These are phyloP conservation scores for Hiodon tergisus DNA, from an alignment of 2,113 vertebrate species.

Conservation along the genomic window DNA sequence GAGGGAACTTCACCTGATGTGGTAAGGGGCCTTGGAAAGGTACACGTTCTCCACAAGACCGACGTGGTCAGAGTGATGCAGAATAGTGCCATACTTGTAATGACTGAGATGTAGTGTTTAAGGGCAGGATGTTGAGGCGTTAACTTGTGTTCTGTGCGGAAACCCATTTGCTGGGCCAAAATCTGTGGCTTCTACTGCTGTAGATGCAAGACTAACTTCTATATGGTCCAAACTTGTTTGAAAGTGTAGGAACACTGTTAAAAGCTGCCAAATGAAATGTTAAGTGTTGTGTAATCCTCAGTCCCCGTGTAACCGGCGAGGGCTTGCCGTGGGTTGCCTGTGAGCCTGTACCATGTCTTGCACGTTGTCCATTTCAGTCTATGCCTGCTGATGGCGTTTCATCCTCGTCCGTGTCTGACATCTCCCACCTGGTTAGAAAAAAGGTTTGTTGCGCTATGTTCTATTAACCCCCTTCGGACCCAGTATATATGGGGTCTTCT, in stretches of 20 bases:
- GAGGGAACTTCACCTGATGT: conserved; percentile 67
- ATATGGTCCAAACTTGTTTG: too few species aligned
- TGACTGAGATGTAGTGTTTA: too few species aligned
- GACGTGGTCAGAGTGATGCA: not conserved
- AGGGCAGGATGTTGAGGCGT: not conserved
- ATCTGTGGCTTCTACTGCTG: too few species aligned
- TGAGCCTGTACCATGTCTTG: not conserved
- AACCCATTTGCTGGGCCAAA: too few species aligned
- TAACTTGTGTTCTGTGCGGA: not conserved
- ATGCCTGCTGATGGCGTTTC: conserved; percentile 62
- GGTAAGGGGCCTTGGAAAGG: conserved; percentile 40
- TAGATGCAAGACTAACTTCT: too few species aligned
- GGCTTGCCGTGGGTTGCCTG: too few species aligned
- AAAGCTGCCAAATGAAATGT: too few species aligned
- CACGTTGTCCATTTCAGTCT: conserved; percentile 52
- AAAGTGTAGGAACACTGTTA: too few species aligned
- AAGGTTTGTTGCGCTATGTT: conserved; percentile 65
- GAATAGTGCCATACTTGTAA: not conserved
- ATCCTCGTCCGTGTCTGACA: conserved; percentile 78
- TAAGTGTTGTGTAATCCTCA: too few species aligned
- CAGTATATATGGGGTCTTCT: not conserved
- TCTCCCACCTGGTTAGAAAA: conserved; percentile 94
- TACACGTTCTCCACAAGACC: not conserved
- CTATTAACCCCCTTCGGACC: not conserved
- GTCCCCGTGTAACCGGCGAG: too few species aligned